A percentile compares a stretch with the other conserved stretches of the same genome.
Evolutionary conservation across 1,140 invertebrate species (phyloP).

Genomic region (Achatina immaculata): DNA sequence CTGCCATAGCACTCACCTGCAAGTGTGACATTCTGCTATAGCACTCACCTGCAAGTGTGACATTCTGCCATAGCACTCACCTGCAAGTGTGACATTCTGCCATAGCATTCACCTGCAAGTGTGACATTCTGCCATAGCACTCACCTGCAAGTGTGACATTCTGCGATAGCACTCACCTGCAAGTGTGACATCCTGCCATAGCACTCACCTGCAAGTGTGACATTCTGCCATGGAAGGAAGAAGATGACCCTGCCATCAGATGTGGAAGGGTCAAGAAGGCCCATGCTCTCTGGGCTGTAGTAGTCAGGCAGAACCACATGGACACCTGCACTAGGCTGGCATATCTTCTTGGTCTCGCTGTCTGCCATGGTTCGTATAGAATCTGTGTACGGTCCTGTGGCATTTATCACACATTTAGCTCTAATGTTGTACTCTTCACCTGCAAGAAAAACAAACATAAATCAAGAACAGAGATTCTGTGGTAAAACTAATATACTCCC

Average conservation of each 20-base stretch:
- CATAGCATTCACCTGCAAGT: too few relatives aligned
- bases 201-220: constrained; percentile 87
- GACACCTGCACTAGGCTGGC: constrained; percentile 94
- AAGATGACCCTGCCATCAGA: constrained; percentile 99
- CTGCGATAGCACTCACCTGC: too few relatives aligned
- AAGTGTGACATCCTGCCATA: not conserved
- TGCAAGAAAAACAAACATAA: constrained; percentile 63
- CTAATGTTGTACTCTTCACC: constrained; percentile 92
- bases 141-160: too few relatives aligned
- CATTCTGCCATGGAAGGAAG: constrained; percentile 96
- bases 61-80: too few relatives aligned
- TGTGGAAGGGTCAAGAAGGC: constrained; percentile 95
- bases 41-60: too few relatives aligned
- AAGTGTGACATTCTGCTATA: too few relatives aligned
- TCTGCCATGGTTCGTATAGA: constrained; percentile 96
- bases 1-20: too few relatives aligned
- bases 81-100: too few relatives aligned
- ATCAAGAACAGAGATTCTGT: not conserved
- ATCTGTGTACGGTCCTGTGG: constrained; percentile 98
- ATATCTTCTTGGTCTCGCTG: constrained; percentile 84
- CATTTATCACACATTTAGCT: constrained; percentile 97
- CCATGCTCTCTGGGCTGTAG: constrained; percentile 98
- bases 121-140: too few relatives aligned
- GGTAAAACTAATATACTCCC: too few relatives aligned
- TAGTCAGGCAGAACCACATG: constrained; percentile 98